Evolutionary conservation across 1,140 invertebrate genomes (phyloP), one percentile per base, ranked within the genome.

Genomic region (Agrypnia vestita): DNA sequence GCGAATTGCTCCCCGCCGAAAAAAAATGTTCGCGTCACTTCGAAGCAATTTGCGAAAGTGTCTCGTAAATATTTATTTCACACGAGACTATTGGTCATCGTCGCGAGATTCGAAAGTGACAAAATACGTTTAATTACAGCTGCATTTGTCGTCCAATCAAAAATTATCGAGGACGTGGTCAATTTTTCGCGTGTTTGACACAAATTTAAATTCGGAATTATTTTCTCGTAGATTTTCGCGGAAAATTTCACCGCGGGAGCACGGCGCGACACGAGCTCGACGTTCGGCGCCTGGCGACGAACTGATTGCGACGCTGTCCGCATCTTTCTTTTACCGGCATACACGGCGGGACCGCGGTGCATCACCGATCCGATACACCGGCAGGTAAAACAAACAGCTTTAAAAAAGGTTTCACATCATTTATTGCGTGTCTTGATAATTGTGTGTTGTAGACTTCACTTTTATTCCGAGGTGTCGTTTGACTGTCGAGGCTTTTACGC

Each of bases 261-360:
- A 13, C n/a, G n/a, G 10, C n/a, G 15, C 8, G 25, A 13, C 46
- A 73, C 49, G 53, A 73, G 47, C 71, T 53, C 6, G 19, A 12
- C 71, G 71, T 73, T 73, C 71, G 71, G 19, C 71, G 71, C 53
- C 47, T 15, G 71, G 71, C 71, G 71, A 73, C 71, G 55, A 61
- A 75, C 73, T 75, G 43, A 75, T 43, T 75, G 21, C 35, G 12
- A 61, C 3, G 43, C 35, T 7, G 43, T 11, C 25, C 19, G 53
- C 55, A 75, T 75, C 55, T 75, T 75, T 73, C 49, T 55, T 73
- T 73, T 73, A 73, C 69, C 47, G 69, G 47, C 69, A 73, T 53
- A 12, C 47, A 25, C 17, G 69, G 73, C 53, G 35, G 71, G 17
- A 8, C 11, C 46, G 19, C 19, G 46, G 4, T 6, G 35, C 49